Base-by-base conservation (phyloP, 1,140 invertebrate genomes). In the Drosophila nigromelanica region DNA sequence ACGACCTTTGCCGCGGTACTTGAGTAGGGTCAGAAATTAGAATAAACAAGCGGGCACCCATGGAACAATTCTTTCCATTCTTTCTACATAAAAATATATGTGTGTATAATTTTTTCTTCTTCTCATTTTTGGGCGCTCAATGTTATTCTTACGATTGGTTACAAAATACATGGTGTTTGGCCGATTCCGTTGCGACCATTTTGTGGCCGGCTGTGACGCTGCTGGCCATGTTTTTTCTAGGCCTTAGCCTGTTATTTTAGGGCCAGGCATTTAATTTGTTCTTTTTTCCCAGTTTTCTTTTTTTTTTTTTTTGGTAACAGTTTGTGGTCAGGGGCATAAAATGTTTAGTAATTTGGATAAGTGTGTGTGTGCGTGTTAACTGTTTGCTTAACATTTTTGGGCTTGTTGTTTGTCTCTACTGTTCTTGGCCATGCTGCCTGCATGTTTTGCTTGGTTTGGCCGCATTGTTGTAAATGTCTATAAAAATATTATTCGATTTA, bases 11-110 rank as follows among this genome's bases (percentile, higher is more conserved):
- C 70, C 35, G 39, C 40, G 59, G 52, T 72, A 90, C 87, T 90
- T 90, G 80, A 90, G 80, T 60, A 78, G 89, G 87, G 80, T 90
- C 89, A 80, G 80, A 90, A 90, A 90, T 90, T 90, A 90, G 89
- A 90, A 90, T 90, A 90, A 89, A 90, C 76, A 90, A 52, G 43
- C 50, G 50, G 50, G 40, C 35, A 21, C 15, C 42, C 15, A 40
- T 85, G 83, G 82, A 75, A 87, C 71, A 72, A 85, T 81, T 81
- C 59, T 47, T 73, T 39, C 24, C 33, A 27, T 27, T 27, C 27
- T 27, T 27, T 27, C 33, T 35, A 10, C 5, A 35, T 35, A 8
- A 35, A 8, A 35, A 35, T 8, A 35, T 35, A 10, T 35, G 10
- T 35, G 7, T 35, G 6, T 35, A 2, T 10, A 8, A 35, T 35